Evolutionary conservation across 1,140 invertebrate genomes (phyloP).

Genomic region (Radopholus similis): DNA sequence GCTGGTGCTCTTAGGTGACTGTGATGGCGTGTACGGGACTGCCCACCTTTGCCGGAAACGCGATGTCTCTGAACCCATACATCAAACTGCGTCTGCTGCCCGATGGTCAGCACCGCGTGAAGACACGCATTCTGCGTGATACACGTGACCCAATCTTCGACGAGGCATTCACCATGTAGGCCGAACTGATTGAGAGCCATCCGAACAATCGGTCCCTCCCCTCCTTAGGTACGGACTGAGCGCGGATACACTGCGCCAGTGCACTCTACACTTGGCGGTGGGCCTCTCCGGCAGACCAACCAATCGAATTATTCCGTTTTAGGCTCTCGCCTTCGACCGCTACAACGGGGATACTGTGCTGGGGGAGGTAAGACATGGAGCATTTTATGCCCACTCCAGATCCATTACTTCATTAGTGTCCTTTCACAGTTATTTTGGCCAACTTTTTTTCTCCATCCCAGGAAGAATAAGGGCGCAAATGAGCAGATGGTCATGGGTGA

Average conservation of each 20-base stretch:
- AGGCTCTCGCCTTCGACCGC: constrained; percentile 83
- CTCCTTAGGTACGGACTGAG: constrained; percentile 83
- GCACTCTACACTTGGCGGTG: constrained; percentile 82
- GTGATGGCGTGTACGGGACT: constrained; percentile 49
- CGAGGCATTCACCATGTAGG: constrained; percentile 94
- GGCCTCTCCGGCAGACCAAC: constrained; percentile 70
- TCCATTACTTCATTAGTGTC: too few species aligned
- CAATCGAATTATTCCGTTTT: constrained; percentile 78
- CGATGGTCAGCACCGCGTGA: constrained; percentile 86
- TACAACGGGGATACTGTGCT: constrained; percentile 95
- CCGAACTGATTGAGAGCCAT: too few species aligned
- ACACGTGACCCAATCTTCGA: constrained; percentile 88
- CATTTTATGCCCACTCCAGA: not conserved
- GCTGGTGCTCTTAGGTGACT: constrained; percentile 37
- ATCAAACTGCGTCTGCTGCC: constrained; percentile 87
- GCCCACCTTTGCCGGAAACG: constrained; percentile 40
- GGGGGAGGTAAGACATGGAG: constrained; percentile 70
- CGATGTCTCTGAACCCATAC: constrained; percentile 72
- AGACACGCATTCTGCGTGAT: constrained; percentile 85
- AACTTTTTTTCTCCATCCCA: too few species aligned
- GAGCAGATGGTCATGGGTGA: too few species aligned
- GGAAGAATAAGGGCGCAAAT: too few species aligned
- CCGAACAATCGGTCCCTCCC: too few species aligned
- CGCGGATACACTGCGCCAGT: constrained; percentile 74
- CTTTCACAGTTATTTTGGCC: too few species aligned